Evolutionary conservation across 2,888 invertebrate genomes (phyloP), one percentile per base, ranked within the genome.

Genomic region (Apeira syringaria): DNA sequence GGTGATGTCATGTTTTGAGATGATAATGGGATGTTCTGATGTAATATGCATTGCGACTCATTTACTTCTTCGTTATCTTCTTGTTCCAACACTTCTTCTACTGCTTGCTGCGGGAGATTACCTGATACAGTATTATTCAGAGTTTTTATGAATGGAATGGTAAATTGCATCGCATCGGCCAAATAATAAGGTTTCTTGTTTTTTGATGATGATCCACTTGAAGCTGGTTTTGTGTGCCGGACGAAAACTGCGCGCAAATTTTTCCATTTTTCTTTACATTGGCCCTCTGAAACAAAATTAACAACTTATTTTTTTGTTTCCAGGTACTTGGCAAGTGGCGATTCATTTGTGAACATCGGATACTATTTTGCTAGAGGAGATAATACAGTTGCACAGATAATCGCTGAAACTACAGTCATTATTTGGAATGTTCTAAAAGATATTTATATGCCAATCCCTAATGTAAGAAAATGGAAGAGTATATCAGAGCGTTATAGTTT

Each of bases 361-460:
- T 39, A 22, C 12, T 43, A 42, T 43, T 39, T 47, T 43, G 47
- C 38, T 17, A 17, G 17, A 17, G 17, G 17, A 17, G 17, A 17
- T 17, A 17, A 17, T 17, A 17, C 17, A 30, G 18, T 30, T 30
- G 30, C 30, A 30, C 17, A 26, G 22, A 27, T 45, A 11, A 30
- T 45, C 12, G 38, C 44, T 28, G 34, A 38, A 45, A 45, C 34
- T 26, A 34, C 34, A 38, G 26, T 34, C n/a, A 39, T 45, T 15
- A 45, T 45, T 22, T 38, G 44, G 38, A 22, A 45, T 24, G 26
- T 33, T 18, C 18, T 30, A 30, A 30, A 30, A 20, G 50, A 53
- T 28, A 56, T 55, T 47, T 50, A 55, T 38, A 60, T 61, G 59
- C 55, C 54, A 5, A 5, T 32, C 52, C 57, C 59, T 37, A 39